Percentiles rank a stretch among this genome's conserved stretches.
Conservation (phyloP, 1,140 invertebrate genomes). For the Temnothorax nylanderi region DNA sequence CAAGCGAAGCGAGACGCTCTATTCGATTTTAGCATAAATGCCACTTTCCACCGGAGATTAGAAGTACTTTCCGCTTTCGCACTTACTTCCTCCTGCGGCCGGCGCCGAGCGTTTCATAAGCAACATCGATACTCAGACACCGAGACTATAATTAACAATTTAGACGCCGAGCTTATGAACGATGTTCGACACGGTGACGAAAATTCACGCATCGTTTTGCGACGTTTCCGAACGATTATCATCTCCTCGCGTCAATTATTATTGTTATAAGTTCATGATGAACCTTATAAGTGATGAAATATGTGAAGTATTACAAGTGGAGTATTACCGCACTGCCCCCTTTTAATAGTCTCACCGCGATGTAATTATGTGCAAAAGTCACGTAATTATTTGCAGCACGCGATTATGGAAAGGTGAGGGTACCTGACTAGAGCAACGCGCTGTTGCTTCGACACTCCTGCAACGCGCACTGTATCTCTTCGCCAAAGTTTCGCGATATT, state of each 20-base stretch:
- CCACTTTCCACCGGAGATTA: conserved; percentile 63
- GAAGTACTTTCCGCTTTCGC: conserved; percentile 56
- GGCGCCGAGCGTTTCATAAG: conserved; percentile 10
- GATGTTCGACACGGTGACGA: not conserved
- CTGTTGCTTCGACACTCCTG: conserved; percentile 40
- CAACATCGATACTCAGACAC: not conserved
- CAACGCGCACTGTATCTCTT: conserved; percentile 35
- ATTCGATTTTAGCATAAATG: conserved; percentile 54
- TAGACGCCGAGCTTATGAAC: not conserved
- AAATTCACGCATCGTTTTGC: not conserved
- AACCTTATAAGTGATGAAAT: not conserved
- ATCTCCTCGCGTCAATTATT: not conserved
- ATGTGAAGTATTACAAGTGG: not conserved
- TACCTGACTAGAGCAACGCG: not conserved
- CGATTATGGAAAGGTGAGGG: not conserved
- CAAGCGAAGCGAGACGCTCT: conserved; percentile 62
- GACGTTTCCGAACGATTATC: not conserved
- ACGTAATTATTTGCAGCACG: not conserved
- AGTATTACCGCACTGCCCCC: not conserved
- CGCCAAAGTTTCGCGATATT: conserved; percentile 38
- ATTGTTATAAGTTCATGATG: not conserved
- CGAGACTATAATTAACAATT: conserved; percentile 15
- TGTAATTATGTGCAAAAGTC: conserved; percentile 10
- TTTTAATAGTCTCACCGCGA: not conserved
- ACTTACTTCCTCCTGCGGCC: conserved; percentile 48